These are phyloP conservation scores for Pectinophora gossypiella DNA, from an alignment of 1,140 invertebrate species.

Conservation along the genomic window DNA sequence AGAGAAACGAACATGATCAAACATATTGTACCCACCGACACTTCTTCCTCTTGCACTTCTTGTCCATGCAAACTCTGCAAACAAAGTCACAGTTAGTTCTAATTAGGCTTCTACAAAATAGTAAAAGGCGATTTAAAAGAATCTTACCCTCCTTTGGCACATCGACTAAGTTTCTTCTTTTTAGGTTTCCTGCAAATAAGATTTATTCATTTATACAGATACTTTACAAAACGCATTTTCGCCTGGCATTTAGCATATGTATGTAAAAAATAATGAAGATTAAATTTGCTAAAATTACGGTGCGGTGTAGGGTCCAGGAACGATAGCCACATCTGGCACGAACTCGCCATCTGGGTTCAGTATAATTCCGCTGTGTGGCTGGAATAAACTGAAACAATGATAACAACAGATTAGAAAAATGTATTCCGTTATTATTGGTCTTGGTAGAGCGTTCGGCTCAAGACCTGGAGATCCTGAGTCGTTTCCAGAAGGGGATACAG, in stretches of 20 bases:
- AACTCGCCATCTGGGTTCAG: slow-evolving; percentile 50
- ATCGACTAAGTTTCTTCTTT: slow-evolving; percentile 24
- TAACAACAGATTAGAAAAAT: neutral
- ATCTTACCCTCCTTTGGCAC: slow-evolving; percentile 47
- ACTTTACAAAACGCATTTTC: no score
- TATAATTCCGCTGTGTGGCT: slow-evolving; percentile 59
- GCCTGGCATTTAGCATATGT: no score
- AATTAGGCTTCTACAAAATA: neutral
- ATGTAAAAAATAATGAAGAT: no score
- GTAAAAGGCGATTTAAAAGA: no score
- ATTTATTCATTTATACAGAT: no score
- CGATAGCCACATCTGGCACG: no score
- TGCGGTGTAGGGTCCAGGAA: no score
- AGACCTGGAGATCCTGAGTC: no score
- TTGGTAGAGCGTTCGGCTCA: no score
- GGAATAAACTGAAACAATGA: slow-evolving; percentile 48
- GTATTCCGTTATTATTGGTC: no score
- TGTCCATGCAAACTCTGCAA: slow-evolving; percentile 41
- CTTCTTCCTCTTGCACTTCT: slow-evolving; percentile 41
- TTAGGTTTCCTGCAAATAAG: slow-evolving; percentile 11
- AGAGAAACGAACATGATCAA: neutral
- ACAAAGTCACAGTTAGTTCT: neutral
- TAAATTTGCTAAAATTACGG: no score
- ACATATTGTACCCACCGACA: slow-evolving; percentile 34
- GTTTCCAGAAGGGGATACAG: no score